These are phyloP conservation scores for Argyrosomus japonicus DNA, from an alignment of 2,113 vertebrate species.

Conservation along the genomic window DNA sequence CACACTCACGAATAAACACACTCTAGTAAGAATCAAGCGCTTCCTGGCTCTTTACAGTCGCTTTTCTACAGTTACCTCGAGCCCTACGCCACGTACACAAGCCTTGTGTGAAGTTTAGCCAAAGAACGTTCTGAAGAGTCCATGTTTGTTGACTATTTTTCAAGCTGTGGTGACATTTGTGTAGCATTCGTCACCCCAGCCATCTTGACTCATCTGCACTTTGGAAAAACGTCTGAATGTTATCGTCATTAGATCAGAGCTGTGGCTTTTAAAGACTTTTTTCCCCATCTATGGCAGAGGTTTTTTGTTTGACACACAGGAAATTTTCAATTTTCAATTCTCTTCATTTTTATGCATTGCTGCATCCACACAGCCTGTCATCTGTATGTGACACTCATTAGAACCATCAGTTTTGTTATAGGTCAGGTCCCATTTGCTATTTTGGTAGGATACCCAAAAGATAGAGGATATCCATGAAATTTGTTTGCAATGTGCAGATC, in stretches of 20 bases:
- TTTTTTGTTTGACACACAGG: background rate
- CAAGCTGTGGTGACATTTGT: background rate
- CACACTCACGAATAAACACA: conserved; percentile 22
- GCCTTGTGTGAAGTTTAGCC: background rate
- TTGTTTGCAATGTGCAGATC: background rate
- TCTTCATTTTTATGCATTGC: background rate
- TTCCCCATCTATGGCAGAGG: background rate
- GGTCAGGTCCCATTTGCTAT: background rate
- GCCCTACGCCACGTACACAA: background rate
- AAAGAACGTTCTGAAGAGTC: background rate
- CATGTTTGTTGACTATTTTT: background rate
- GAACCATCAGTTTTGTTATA: background rate
- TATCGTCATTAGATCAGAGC: background rate
- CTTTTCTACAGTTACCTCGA: background rate
- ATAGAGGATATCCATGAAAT: no score
- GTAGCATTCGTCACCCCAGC: background rate
- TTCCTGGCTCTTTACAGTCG: background rate
- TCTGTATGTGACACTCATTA: background rate
- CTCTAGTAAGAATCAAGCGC: background rate
- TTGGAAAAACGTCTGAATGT: background rate
- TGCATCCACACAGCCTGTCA: background rate
- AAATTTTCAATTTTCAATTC: background rate
- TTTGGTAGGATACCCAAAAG: background rate
- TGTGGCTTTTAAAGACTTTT: background rate
- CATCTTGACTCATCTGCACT: conserved; percentile 11